Base-by-base conservation (phyloP, 2,113 vertebrate species). In the Sakesphorus luctuosus region DNA sequence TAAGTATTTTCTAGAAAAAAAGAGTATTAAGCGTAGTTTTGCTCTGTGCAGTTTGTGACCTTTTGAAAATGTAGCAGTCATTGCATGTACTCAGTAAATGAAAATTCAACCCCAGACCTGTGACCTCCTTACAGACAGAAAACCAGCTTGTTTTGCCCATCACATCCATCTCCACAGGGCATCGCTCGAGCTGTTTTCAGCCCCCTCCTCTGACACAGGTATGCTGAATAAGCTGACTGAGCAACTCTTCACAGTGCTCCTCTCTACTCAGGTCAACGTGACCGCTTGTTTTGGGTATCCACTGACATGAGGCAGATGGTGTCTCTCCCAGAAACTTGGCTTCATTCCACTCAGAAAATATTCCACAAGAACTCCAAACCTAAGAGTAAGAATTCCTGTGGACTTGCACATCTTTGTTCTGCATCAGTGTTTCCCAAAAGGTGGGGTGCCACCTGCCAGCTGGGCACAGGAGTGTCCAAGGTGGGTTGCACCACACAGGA, bases 231-330 rank as follows among this genome's bases (percentile, higher is more conserved):
- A 84, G 25, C 44, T 58, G 19, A 90, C 43, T 71, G 14, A 58
- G 19, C 11, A 90, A 35, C 25, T 65, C 74, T 56, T 77, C 28
- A 46, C 2, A 3, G 3, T 23, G 25, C 19, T 67, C 12, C 56
- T 73, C 78, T 53, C 65, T 10, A 6, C 53, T 26, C 47, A 13
- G 7, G 23, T 40, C 61, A 81, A 43, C 12, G 4, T 0, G 0
- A 49, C 5, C 69, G 59, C 43, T 83, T 43, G 26, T 23, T 77
- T 23, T 56, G 21, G n/a, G 28, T 8, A 49, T 1, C 11, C 24
- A 49, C 0, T 24, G 31, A 52, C 35, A 26, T 1, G 4, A 21
- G n/a, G 44, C 12, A 58, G 6, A 68, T 1, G 0, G 0, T 9
- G 18, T 19, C 46, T 69, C 33, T 62, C 46, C 20, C 38, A 46